A percentile compares a stretch with the other conserved stretches of the same genome.
Evolutionary conservation across 2,797 vertebrate species (phyloP).

Genomic region (Poeciliopsis presidionis): DNA sequence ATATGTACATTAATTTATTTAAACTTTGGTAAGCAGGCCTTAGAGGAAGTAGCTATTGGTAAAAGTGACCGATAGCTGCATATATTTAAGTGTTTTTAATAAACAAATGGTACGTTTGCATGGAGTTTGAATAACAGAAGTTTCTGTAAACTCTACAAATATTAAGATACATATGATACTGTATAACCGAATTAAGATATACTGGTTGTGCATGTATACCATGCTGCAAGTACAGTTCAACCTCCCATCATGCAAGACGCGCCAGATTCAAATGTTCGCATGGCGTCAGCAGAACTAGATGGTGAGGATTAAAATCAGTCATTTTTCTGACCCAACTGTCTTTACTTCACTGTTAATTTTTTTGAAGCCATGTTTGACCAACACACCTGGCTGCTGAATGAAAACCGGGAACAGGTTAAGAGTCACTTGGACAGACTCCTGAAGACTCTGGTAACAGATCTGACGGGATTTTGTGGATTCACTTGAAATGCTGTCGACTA

Average conservation of each 20-base stretch:
- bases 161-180: not conserved
- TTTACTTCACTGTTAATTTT: not conserved
- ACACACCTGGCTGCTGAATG: conserved; percentile 96
- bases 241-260: not conserved
- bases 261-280: not conserved
- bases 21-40: not conserved
- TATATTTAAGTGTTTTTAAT: not conserved
- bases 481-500: conserved; percentile 93
- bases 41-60: not conserved
- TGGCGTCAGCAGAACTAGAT: not conserved
- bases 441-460: conserved; percentile 97
- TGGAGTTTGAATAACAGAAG: not conserved
- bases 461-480: conserved; percentile 98
- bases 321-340: not conserved
- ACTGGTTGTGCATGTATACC: not conserved
- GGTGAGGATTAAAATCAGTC: not conserved
- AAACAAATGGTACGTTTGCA: not conserved
- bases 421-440: conserved; percentile 97
- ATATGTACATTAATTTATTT: not conserved
- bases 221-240: not conserved
- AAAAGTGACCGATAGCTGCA: not conserved
- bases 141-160: not conserved
- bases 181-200: not conserved
- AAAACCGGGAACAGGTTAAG: conserved; percentile 94
- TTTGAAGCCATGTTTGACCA: not conserved